Percentiles rank a stretch among this genome's conserved stretches.
These are phyloP conservation scores for Chiloscyllium punctatum DNA, from an alignment of 2,797 vertebrate species.

Conservation along the genomic window DNA sequence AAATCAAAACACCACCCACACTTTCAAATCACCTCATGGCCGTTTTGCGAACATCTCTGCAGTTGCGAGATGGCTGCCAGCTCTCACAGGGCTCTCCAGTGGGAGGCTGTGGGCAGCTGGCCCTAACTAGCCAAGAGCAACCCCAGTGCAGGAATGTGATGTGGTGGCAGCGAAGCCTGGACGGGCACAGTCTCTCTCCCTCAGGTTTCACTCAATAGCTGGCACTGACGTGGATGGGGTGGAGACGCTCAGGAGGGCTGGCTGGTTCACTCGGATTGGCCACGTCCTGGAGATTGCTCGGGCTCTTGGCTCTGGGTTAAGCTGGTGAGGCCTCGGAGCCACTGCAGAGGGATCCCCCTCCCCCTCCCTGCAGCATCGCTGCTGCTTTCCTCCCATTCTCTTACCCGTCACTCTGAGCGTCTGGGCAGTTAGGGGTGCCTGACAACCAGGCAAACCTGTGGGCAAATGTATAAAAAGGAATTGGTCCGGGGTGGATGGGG, in stretches of 20 bases:
- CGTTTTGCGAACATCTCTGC: not conserved
- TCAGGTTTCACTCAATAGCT: too few species aligned
- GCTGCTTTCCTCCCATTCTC: not conserved
- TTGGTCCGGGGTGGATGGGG: too few species aligned
- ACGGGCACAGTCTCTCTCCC: not conserved
- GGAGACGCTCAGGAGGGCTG: not conserved
- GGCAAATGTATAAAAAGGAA: too few species aligned
- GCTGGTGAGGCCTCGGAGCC: not conserved
- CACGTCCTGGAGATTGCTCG: not conserved
- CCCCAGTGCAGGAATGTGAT: not conserved
- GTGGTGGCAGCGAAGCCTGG: not conserved
- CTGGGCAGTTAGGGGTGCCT: too few species aligned
- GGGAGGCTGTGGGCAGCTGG: not conserved
- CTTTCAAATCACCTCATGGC: not conserved
- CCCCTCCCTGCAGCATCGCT: not conserved
- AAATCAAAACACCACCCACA: constrained; percentile 13
- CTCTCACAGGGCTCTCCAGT: not conserved
- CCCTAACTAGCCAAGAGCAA: not conserved
- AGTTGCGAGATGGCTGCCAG: not conserved
- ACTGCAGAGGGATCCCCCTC: not conserved
- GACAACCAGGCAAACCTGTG: too few species aligned
- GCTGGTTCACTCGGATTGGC: not conserved
- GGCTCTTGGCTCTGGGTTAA: too few species aligned
- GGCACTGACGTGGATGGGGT: not conserved
- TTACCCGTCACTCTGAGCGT: not conserved